Conservation (phyloP, 2,797 vertebrate species). For the Rhynchotus rufescens region DNA sequence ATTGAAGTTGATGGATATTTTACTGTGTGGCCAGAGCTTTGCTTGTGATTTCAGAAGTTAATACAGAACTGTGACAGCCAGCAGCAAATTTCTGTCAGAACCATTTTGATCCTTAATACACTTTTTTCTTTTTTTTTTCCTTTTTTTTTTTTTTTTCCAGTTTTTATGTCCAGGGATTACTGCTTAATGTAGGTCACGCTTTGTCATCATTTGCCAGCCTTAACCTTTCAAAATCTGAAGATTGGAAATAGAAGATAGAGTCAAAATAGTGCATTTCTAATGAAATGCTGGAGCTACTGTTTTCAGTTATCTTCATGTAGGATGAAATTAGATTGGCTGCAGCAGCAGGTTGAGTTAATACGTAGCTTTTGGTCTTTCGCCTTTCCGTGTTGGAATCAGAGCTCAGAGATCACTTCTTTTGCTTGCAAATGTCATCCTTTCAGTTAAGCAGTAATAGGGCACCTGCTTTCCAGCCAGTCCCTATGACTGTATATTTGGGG, state of each 20-base stretch:
- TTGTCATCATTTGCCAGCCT: not conserved
- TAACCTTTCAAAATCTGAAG: conserved; percentile 10
- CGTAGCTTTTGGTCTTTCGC: not conserved
- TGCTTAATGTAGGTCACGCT: not conserved
- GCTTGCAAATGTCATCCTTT: conserved; percentile 38
- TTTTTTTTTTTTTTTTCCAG: not conserved
- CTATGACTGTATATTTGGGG: conserved; percentile 55
- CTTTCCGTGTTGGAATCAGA: conserved; percentile 21
- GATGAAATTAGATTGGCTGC: conserved; percentile 29
- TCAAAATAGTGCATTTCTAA: not conserved
- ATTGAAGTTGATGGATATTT: not conserved
- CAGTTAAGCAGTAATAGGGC: conserved; percentile 35
- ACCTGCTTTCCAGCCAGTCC: conserved; percentile 40
- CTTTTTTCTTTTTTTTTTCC: not conserved
- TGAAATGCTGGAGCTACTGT: not conserved
- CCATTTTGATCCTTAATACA: not conserved
- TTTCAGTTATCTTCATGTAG: not conserved
- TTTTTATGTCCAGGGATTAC: conserved; percentile 12
- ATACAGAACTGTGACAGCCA: not conserved
- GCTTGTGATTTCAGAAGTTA: not conserved
- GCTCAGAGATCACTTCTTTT: conserved; percentile 13
- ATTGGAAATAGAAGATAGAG: not conserved
- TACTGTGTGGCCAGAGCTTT: not conserved
- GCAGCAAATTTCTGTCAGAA: not conserved
- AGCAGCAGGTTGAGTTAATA: conserved; percentile 15